phyloP scores from a whole-genome alignment of 2,888 invertebrate species.

The Meteorus cinctellus region DNA sequence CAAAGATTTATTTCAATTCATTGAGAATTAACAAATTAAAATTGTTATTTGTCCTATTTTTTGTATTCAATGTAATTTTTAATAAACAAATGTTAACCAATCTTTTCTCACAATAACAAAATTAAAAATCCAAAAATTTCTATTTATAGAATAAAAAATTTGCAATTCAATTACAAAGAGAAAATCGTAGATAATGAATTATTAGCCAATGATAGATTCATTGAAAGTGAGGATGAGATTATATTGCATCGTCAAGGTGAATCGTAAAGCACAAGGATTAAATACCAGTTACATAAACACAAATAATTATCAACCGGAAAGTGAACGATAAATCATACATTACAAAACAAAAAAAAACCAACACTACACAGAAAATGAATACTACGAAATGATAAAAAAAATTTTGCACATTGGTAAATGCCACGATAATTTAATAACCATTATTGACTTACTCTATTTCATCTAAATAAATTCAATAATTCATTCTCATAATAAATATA shows the following conservation, averaged over 20 bases:
- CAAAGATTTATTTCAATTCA: too few species aligned
- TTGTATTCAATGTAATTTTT: too few species aligned
- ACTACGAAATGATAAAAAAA: background rate
- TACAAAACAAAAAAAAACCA: background rate
- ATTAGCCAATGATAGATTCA: constrained; percentile 39
- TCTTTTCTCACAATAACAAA: too few species aligned
- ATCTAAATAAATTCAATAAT: background rate
- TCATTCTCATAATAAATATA: background rate
- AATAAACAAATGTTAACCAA: too few species aligned
- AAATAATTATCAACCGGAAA: constrained; percentile 28
- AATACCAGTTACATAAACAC: constrained; percentile 34
- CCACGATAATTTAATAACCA: background rate
- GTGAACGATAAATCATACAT: constrained; percentile 1
- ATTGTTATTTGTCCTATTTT: too few species aligned
- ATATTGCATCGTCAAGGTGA: constrained; percentile 36
- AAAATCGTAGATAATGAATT: background rate
- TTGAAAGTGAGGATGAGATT: constrained; percentile 44
- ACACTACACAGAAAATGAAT: background rate
- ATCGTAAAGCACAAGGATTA: constrained; percentile 32
- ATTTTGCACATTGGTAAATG: background rate
- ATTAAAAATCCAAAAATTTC: too few species aligned
- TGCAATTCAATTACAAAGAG: too few species aligned
- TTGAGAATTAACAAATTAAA: too few species aligned
- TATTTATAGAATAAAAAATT: too few species aligned
- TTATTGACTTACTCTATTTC: background rate